phyloP scores from a whole-genome alignment of 2,797 vertebrate genomes.

The Sebastes elongatus region DNA sequence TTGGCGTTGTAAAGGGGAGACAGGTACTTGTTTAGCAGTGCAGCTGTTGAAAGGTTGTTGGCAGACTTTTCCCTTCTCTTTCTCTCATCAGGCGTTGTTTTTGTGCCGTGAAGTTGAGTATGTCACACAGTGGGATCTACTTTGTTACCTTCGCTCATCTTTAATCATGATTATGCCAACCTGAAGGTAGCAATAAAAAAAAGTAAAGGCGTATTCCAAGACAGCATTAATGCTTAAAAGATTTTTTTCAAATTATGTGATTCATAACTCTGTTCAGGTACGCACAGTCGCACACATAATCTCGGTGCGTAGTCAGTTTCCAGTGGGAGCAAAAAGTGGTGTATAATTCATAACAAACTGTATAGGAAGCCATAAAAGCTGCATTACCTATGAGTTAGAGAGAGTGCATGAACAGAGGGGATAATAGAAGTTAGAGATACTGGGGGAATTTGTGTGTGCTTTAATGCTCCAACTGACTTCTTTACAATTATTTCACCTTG shows the following conservation, averaged over 20 bases:
- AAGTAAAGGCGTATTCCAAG: constrained; percentile 7
- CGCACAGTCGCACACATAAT: not conserved
- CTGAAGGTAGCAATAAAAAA: constrained; percentile 16
- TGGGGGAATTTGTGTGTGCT: not conserved
- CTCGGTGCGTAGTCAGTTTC: constrained; percentile 15
- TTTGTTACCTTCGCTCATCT: constrained; percentile 27
- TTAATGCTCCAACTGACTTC: not conserved
- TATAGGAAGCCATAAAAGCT: constrained; percentile 18
- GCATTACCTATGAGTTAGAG: constrained; percentile 12
- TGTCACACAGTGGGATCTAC: constrained; percentile 38
- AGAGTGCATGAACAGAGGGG: not conserved
- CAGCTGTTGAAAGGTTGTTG: constrained; percentile 59
- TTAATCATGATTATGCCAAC: constrained; percentile 45
- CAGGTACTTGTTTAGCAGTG: constrained; percentile 51
- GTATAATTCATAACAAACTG: constrained; percentile 8
- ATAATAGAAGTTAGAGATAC: not conserved
- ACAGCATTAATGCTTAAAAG: constrained; percentile 10
- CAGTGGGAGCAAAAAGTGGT: not conserved
- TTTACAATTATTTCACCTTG: not conserved
- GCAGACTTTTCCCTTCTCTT: constrained; percentile 21
- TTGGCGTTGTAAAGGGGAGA: constrained; percentile 35
- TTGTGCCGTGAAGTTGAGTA: constrained; percentile 30
- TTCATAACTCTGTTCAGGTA: constrained; percentile 20
- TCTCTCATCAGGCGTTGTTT: constrained; percentile 41
- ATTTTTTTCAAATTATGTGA: not conserved